These are phyloP conservation scores for Hassar affinis DNA, from an alignment of 2,113 vertebrate species.

Conservation along the genomic window DNA sequence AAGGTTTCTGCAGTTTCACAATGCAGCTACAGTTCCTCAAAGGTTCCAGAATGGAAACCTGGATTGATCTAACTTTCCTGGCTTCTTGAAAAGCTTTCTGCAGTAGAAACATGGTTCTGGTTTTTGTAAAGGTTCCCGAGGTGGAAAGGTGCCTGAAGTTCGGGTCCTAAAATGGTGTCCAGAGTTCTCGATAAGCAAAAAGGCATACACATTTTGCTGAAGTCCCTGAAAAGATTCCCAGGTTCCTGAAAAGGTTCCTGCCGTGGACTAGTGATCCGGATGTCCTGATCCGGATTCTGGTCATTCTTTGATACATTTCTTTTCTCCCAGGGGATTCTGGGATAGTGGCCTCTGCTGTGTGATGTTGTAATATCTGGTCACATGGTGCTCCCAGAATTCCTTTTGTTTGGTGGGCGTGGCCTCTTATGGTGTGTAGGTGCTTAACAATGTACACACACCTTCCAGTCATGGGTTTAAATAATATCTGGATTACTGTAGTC, in stretches of 20 bases:
- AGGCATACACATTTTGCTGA: no score
- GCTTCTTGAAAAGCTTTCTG: neutral
- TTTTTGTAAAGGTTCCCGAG: neutral
- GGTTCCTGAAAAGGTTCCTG: neutral
- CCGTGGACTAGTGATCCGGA: neutral
- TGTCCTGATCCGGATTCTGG: neutral
- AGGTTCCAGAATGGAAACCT: neutral
- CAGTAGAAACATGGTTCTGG: neutral
- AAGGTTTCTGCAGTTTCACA: neutral
- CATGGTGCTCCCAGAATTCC: slow-evolving; percentile 57
- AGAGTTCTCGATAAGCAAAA: neutral
- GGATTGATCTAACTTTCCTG: neutral
- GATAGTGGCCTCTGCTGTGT: slow-evolving; percentile 54
- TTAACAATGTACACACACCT: slow-evolving; percentile 14
- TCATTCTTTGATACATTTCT: slow-evolving; percentile 3
- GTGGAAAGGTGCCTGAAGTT: neutral
- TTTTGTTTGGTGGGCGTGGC: neutral
- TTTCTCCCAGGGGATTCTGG: slow-evolving; percentile 49
- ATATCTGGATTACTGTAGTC: slow-evolving; percentile 44
- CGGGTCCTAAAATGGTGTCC: neutral
- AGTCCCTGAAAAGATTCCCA: neutral
- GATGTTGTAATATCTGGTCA: slow-evolving; percentile 49
- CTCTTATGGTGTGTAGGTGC: slow-evolving; percentile 33
- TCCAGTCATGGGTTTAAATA: slow-evolving; percentile 16
- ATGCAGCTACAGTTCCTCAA: neutral